phyloP scores from a whole-genome alignment of 1,140 invertebrate species.

The Caenorhabditis briggsae region DNA sequence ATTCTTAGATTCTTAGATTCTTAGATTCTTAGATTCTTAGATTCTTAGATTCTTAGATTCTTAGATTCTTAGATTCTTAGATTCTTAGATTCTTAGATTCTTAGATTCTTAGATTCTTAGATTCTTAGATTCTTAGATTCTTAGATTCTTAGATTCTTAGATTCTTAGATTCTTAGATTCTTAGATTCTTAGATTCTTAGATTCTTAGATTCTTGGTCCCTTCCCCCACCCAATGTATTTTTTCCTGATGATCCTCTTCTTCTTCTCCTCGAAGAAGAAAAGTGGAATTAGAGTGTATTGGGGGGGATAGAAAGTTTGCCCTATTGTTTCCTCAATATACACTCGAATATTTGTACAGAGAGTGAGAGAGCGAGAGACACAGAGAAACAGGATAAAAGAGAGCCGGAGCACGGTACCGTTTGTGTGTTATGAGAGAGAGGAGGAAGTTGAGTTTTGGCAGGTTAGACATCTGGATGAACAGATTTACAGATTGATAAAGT shows the following conservation, averaged over 20 bases:
- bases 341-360: constrained; percentile 23
- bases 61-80: too few relatives aligned
- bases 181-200: too few relatives aligned
- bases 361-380: neutral
- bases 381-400: neutral
- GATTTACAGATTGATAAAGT: neutral
- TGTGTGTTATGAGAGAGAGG: neutral
- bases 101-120: too few relatives aligned
- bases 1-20: too few relatives aligned
- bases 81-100: too few relatives aligned
- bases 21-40: too few relatives aligned
- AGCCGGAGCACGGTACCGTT: neutral
- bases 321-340: constrained; percentile 56
- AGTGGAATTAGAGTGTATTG: constrained; percentile 1
- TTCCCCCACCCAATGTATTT: neutral
- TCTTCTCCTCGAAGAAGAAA: neutral
- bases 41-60: too few relatives aligned
- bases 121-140: too few relatives aligned
- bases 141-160: too few relatives aligned
- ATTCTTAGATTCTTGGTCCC: neutral
- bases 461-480: neutral
- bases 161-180: too few relatives aligned
- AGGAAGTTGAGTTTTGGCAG: neutral
- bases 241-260: neutral
- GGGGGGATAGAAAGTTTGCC: constrained; percentile 23